Evolutionary conservation across 2,797 vertebrate genomes (phyloP).

Genomic region (Neopelma chrysocephalum): DNA sequence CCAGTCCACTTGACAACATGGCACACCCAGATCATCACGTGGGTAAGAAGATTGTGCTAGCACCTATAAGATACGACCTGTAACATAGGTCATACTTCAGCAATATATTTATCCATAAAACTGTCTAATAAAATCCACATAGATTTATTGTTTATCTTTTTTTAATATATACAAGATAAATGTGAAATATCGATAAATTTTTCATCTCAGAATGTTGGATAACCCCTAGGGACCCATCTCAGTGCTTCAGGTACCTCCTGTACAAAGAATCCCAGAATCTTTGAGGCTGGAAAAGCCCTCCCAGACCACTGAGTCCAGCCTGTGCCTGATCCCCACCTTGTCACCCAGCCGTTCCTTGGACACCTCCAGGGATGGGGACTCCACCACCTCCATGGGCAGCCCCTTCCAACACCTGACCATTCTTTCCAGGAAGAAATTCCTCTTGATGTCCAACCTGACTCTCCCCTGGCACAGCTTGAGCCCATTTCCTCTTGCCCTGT

Average conservation of each 20-base stretch:
- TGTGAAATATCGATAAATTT: not conserved
- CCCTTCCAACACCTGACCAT: accelerated
- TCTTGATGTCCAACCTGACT: not conserved
- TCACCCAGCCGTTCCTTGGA: not conserved
- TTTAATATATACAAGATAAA: not conserved
- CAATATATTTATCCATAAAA: not conserved
- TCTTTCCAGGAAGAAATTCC: not conserved
- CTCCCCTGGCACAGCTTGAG: not conserved
- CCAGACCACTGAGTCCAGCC: accelerated
- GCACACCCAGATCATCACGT: too few species aligned
- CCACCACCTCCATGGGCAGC: not conserved
- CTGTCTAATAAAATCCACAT: not conserved
- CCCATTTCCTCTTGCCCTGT: not conserved
- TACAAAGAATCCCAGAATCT: not conserved
- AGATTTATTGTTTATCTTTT: not conserved
- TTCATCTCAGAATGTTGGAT: accelerated
- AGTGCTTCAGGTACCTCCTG: accelerated
- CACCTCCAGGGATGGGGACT: not conserved
- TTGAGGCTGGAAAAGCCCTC: accelerated
- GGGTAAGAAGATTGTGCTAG: not conserved
- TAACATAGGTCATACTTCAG: not conserved
- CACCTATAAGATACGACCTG: not conserved
- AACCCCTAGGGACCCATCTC: not conserved
- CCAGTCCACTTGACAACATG: not conserved
- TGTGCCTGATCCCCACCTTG: accelerated